phyloP scores from a whole-genome alignment of 2,888 invertebrate genomes.

The Orthosia gothica region DNA sequence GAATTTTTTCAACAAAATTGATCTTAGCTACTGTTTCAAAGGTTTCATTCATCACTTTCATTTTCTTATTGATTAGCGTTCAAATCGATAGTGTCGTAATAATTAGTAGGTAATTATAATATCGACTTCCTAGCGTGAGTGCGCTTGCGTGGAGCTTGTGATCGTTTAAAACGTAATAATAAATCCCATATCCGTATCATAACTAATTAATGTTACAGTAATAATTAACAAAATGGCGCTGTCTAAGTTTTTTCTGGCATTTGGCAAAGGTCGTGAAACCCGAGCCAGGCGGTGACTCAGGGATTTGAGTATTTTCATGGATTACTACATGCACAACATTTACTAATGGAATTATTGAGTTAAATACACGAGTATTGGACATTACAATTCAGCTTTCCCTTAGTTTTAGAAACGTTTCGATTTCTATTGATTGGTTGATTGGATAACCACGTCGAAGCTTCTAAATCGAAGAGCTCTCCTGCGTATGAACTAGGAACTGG shows the following conservation, averaged over 20 bases:
- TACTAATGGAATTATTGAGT: neutral
- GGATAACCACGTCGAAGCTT: constrained; percentile 19
- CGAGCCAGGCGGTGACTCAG: constrained; percentile 18
- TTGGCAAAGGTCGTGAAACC: constrained; percentile 21
- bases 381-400: neutral
- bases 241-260: constrained; percentile 22
- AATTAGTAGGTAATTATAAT: constrained; percentile 39
- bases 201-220: constrained; percentile 28
- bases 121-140: constrained; percentile 56
- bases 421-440: neutral
- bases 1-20: neutral
- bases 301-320: neutral
- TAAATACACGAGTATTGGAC: neutral
- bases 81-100: constrained; percentile 39
- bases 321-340: neutral
- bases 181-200: constrained; percentile 35
- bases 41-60: constrained; percentile 37
- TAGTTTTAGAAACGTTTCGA: neutral
- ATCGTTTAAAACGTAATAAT: constrained; percentile 51
- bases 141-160: constrained; percentile 51
- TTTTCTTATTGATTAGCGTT: constrained; percentile 33
- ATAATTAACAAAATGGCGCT: constrained; percentile 23
- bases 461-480: neutral
- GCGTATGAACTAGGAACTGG: too few species aligned
- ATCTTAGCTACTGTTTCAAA: constrained; percentile 17